phyloP scores from a whole-genome alignment of 2,888 invertebrate genomes.

The Malthinus seriepunctatus region DNA sequence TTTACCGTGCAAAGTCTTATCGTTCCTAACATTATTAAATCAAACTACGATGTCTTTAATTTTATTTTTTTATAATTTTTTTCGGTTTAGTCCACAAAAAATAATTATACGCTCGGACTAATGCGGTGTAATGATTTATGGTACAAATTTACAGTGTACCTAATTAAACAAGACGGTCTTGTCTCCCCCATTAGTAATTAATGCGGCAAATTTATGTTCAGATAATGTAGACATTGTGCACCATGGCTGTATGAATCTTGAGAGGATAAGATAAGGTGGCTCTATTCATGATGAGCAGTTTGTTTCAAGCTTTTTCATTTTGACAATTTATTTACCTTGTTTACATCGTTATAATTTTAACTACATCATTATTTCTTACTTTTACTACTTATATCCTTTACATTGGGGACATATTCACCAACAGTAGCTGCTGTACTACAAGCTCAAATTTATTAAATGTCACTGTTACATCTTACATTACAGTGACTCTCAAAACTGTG shows the following conservation, averaged over 20 bases:
- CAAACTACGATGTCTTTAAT: neutral
- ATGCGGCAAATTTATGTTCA: constrained; percentile 42
- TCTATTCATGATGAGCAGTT: constrained; percentile 23
- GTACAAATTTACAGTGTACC: constrained; percentile 35
- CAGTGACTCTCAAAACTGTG: too few relatives aligned
- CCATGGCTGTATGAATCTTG: constrained; percentile 31
- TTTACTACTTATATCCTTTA: too few relatives aligned
- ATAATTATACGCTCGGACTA: constrained; percentile 6
- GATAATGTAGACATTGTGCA: constrained; percentile 42
- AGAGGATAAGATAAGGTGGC: constrained; percentile 32
- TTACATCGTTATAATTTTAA: constrained; percentile 5
- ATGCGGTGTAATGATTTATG: constrained; percentile 30
- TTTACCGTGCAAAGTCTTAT: constrained; percentile 5
- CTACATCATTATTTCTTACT: neutral
- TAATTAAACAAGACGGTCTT: constrained; percentile 40
- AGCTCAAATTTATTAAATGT: too few relatives aligned
- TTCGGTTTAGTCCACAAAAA: neutral
- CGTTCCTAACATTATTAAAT: neutral
- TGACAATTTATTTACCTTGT: constrained; percentile 5
- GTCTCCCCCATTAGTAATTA: constrained; percentile 43
- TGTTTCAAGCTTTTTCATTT: constrained; percentile 17
- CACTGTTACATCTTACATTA: too few relatives aligned
- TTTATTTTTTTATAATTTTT: neutral
- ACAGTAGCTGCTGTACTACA: too few relatives aligned
- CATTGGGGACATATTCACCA: too few relatives aligned